Conservation (phyloP, 2,888 invertebrate species). For the Tetranychus piercei region DNA sequence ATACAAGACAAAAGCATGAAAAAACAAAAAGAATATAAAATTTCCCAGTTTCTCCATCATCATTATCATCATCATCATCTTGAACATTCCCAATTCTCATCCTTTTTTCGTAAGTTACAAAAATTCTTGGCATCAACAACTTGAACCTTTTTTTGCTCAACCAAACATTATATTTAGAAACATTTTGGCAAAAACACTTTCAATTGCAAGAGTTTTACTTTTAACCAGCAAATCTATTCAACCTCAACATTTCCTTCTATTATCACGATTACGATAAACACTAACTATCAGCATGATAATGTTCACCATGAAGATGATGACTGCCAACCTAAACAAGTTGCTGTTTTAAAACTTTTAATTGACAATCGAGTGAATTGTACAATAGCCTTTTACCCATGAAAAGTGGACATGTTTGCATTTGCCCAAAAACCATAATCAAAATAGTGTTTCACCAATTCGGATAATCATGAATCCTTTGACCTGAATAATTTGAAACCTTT, state of each 20-base stretch:
- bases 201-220: no score
- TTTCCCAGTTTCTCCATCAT: background rate
- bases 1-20: background rate
- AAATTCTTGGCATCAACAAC: background rate
- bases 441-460: no score
- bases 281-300: background rate
- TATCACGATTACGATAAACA: background rate
- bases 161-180: background rate
- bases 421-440: no score
- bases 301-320: background rate
- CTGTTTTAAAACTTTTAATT: no score
- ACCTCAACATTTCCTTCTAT: background rate
- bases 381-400: no score
- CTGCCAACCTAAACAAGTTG: no score
- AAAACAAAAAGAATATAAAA: slow-evolving; percentile 6
- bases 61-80: background rate
- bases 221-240: background rate
- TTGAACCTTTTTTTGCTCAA: background rate
- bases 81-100: slow-evolving; percentile 5
- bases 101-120: background rate
- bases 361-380: no score
- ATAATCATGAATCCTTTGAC: no score
- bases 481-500: background rate
- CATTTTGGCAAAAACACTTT: slow-evolving; percentile 1
- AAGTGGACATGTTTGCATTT: no score